phyloP scores from a whole-genome alignment of 2,113 vertebrate species.

The Corvus cornix region DNA sequence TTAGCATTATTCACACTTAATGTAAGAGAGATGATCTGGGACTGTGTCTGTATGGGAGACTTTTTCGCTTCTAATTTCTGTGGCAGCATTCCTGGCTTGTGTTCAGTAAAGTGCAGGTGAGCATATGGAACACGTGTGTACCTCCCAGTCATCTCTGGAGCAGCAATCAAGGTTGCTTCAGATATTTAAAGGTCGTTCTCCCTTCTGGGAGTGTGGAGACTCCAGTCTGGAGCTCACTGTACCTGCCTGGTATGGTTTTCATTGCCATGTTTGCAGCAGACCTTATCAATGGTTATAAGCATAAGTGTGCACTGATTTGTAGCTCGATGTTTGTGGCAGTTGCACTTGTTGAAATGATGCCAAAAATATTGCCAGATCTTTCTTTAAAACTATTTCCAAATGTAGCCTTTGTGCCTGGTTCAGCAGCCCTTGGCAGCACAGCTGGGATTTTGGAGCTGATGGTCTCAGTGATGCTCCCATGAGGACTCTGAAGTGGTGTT shows the following conservation, averaged over 20 bases:
- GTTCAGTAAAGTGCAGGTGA: neutral
- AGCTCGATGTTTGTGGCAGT: neutral
- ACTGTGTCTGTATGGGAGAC: neutral
- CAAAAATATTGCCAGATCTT: neutral
- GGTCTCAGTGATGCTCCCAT: accelerated
- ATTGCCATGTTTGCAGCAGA: neutral
- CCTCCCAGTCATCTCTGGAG: neutral
- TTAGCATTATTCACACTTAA: neutral
- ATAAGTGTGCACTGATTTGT: neutral
- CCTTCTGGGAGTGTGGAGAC: neutral
- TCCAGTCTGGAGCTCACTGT: neutral
- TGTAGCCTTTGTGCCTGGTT: neutral
- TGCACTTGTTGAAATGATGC: neutral
- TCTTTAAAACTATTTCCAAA: conserved; percentile 3
- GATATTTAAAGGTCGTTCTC: neutral
- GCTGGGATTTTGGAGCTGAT: neutral
- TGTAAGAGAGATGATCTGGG: neutral
- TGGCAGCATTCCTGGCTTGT: neutral
- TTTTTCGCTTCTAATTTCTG: neutral
- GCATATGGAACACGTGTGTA: accelerated
- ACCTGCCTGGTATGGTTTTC: neutral
- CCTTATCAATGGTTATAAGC: neutral
- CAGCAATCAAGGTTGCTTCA: neutral
- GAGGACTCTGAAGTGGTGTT: neutral
- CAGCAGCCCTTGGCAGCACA: neutral